Evolutionary conservation across 2,888 invertebrate species (phyloP).

Genomic region (Himalopsyche japonica): DNA sequence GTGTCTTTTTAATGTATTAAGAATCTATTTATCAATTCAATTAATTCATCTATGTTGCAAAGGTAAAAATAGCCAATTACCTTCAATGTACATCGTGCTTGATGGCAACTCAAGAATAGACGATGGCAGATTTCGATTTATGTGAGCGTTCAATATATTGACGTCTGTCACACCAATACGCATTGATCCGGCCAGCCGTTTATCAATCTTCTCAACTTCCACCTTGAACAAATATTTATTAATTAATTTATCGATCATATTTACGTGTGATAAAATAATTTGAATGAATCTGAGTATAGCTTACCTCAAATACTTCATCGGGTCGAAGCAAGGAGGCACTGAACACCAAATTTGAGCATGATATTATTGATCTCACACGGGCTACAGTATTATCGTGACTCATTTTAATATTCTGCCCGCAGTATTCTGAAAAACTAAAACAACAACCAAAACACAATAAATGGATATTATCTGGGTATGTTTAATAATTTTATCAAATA

Average conservation of each 20-base stretch:
- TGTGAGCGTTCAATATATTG: slow-evolving; percentile 65
- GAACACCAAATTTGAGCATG: slow-evolving; percentile 62
- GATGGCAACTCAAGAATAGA: slow-evolving; percentile 67
- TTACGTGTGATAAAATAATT: background rate
- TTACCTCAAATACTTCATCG: slow-evolving; percentile 80
- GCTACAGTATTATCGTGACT: slow-evolving; percentile 70
- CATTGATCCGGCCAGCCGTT: slow-evolving; percentile 73
- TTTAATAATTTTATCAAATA: too few species aligned
- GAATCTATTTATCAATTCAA: too few species aligned
- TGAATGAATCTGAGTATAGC: background rate
- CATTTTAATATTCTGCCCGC: slow-evolving; percentile 71
- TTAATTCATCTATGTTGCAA: background rate
- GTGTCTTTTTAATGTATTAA: too few species aligned
- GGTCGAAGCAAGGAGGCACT: slow-evolving; percentile 72
- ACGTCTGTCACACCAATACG: slow-evolving; percentile 79
- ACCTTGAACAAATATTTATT: slow-evolving; percentile 47
- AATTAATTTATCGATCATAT: background rate
- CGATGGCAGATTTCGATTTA: slow-evolving; percentile 68
- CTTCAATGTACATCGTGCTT: slow-evolving; percentile 71
- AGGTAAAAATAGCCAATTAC: slow-evolving; percentile 45
- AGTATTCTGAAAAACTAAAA: slow-evolving; percentile 63
- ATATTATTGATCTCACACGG: slow-evolving; percentile 56
- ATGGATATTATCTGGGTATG: background rate
- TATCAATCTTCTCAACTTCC: slow-evolving; percentile 64
- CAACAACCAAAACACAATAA: background rate